phyloP scores from a whole-genome alignment of 2,888 invertebrate genomes.

The Lasioglossum marginatum region DNA sequence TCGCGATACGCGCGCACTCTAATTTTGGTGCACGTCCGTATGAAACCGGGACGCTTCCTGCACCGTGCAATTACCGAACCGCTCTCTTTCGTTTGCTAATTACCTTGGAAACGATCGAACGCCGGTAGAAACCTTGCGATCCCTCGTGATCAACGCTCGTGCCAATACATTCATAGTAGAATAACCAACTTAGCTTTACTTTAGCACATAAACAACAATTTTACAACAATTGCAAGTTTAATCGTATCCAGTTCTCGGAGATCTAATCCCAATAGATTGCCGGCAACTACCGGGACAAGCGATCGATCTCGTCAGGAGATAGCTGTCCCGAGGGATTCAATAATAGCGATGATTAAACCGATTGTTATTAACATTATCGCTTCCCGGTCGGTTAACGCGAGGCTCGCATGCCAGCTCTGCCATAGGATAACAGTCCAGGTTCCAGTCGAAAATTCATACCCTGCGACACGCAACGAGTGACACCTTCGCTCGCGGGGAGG shows the following conservation, averaged over 20 bases:
- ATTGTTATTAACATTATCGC: conserved; percentile 20
- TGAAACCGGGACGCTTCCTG: conserved; percentile 13
- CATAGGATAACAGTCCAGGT: background rate
- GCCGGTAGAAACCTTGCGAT: background rate
- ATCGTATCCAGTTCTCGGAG: background rate
- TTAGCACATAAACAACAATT: background rate
- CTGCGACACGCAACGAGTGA: conserved; percentile 63
- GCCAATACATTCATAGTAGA: background rate
- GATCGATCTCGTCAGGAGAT: conserved; percentile 44
- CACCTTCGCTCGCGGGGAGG: conserved; percentile 39
- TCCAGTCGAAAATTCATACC: conserved; percentile 50
- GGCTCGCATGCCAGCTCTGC: conserved; percentile 20
- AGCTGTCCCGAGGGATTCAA: conserved; percentile 6
- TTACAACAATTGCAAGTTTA: background rate
- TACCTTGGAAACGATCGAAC: conserved; percentile 50
- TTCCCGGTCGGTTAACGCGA: conserved; percentile 32
- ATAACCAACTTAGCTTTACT: background rate
- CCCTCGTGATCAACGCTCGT: background rate
- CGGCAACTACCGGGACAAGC: conserved; percentile 54
- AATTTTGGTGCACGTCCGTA: conserved; percentile 12
- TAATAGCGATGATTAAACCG: conserved; percentile 29
- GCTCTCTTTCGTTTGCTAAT: conserved; percentile 55
- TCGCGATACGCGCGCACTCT: conserved; percentile 16
- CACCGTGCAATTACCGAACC: conserved; percentile 3
- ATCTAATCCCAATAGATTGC: background rate